Base-by-base conservation (phyloP, 1,140 invertebrate genomes). In the Cotesia vestalis region DNA sequence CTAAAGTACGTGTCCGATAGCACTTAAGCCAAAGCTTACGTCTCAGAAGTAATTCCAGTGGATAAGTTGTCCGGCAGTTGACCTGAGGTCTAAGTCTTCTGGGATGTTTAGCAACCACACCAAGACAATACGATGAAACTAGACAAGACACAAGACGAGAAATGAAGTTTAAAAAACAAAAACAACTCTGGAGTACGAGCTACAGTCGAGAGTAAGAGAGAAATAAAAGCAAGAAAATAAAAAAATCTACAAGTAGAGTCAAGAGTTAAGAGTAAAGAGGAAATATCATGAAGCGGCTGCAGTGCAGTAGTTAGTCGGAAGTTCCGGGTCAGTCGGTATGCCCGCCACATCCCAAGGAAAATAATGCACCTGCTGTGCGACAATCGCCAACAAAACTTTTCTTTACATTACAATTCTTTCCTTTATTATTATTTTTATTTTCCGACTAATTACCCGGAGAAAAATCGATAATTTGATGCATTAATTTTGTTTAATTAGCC, bases 341-440 rank as follows among this genome's bases (percentile, higher is more conserved):
- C 51, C 61, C 62, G 52, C 57, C 57, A 36, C 64, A 36, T 40
- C 57, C 17, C 57, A 17, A 11, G 52, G 52, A 62, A 72, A 72
- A 72, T 72, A 67, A 72, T 72, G 64, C 61, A 67, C 64, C 64
- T 72, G 55, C 71, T 72, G 64, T 72, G 53, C 64, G 71, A 72
- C 71, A 72, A 72, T 67, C 59, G 64, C 62, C 67, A 72, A 72
- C 71, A 64, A 72, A 64, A 46, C 38, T 8, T 40, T 6, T 11
- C 40, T 40, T 35, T n/a, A 12, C 20, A 40, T 34, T 59, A 27
- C 36, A 27, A 36, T 51, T 63, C 46, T 63, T 46, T 52, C 20
- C 52, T 8, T 59, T 59, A 38, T 52, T 14, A 57, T 52, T 1
- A 14, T 57, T 27, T 67, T 46, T 53, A 53, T 72, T 36, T 60